Base-by-base conservation (phyloP, 2,888 invertebrate species). In the Apocheima hispidaria region DNA sequence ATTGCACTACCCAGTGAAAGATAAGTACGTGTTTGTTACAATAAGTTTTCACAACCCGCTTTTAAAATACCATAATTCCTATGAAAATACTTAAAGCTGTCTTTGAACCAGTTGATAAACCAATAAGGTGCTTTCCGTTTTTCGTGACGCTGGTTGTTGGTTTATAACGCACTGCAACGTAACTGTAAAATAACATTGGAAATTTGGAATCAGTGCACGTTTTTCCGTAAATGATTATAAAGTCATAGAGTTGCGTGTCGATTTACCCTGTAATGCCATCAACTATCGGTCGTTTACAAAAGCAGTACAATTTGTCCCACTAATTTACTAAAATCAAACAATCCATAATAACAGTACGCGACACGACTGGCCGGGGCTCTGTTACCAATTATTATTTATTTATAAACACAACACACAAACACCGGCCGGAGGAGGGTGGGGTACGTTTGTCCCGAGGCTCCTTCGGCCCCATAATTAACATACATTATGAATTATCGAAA, bases 401-500 rank as follows among this genome's bases (percentile, higher is more conserved):
- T 77, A 76, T 77, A 75, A 73, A 66, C 43, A 44, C 68, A 73
- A 55, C 67, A 65, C 69, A 74, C 80, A 80, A 79, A 77, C 79
- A 76, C 74, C 66, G 78, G 70, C 72, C 69, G 73, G 61, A 60
- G 62, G 65, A 60, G 66, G 63, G 57, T 57, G 64, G 70, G 66
- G 65, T 61, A 60, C 75, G 74, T 71, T 70, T 71, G 83, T 82
- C 90, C 86, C 80, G 84, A 70, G 89, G 90, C 86, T 71, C 52
- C 61, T 79, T 77, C 74, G 73, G 70, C 83, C 86, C 89, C 89
- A 87, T 91, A 90, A 92, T 92, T 92, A 92, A 86, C 90, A 88
- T 91, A 86, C 89, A 91, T 92, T 92, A 90, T 87, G 88, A 89
- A 90, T 90, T 91, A 92, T 90, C 88, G 83, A 83, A 90, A 92